Base-by-base conservation (phyloP, 2,113 vertebrate genomes). In the Ceyx cyanopectus region DNA sequence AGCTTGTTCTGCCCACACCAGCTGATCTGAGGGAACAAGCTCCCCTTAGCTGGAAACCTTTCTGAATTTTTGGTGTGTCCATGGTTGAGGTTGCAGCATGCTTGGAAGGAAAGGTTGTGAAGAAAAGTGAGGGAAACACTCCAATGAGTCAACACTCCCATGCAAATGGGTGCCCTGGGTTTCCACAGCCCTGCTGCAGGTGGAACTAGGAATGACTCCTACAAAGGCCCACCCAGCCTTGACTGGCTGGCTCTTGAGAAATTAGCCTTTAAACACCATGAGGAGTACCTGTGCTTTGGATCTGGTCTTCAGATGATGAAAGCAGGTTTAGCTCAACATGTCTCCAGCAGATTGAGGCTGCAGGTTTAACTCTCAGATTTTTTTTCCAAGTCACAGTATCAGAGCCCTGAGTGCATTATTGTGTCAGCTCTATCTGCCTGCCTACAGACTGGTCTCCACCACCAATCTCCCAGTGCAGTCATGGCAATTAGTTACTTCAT, bases 401-500 rank as follows among this genome's bases (percentile, higher is more conserved):
- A 29, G 16, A 68, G 40, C 53, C 26, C 6, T 41, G 27, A 80
- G 23, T 77, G 9, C 23, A 58, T 54, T 1, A 2, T 4, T 50
- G 7, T 65, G 51, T 63, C n/a, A 50, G 5, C 82, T 81, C 12
- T 10, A 58, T 30, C 53, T 54, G 10, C 16, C 34, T 19, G 9
- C 21, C 45, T 84, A 74, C 43, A 77, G 60, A 40, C 3, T 3
- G 1, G 16, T 18, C 30, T 85, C 30, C 48, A 80, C 14, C 29
- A 51, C 54, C 66, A 62, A 75, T 69, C 54, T 90, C 56, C 30
- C 29, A 92, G 12, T 0, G 1, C 6, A 78, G 29, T 92, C 24
- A 20, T 57, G 22, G 14, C n/a, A 76, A 87, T 80, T 88, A 76
- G 34, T 86, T 81, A 79, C 89, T 80, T 87, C 34, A n/a, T n/a